Percentiles rank a stretch among this genome's conserved stretches.
Evolutionary conservation across 1,140 invertebrate species (phyloP).

Genomic region (Drosophila sp.): DNA sequence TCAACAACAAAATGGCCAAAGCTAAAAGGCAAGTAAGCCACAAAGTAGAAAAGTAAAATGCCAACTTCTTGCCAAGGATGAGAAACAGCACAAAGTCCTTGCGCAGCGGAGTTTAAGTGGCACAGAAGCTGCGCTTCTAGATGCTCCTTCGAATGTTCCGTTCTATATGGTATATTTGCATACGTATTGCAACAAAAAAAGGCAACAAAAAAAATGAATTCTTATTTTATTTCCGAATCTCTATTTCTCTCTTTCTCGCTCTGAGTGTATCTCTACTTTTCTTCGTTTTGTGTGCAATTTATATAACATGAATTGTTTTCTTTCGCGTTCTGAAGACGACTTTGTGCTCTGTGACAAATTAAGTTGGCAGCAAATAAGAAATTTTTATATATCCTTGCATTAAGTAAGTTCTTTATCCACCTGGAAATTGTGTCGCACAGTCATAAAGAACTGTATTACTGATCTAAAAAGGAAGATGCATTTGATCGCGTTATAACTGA

Average conservation of each 20-base stretch:
- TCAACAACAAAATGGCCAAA: slow-evolving; percentile 76
- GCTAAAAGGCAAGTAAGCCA: slow-evolving; percentile 81
- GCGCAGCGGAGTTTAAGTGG: slow-evolving; percentile 77
- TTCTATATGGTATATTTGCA: slow-evolving; percentile 65
- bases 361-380: slow-evolving; percentile 79
- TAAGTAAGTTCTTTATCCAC: not conserved
- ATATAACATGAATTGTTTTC: slow-evolving; percentile 79
- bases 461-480: not conserved
- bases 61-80: slow-evolving; percentile 65
- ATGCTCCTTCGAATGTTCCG: slow-evolving; percentile 46
- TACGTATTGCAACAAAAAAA: slow-evolving; percentile 68
- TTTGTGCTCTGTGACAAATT: slow-evolving; percentile 80
- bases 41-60: slow-evolving; percentile 81
- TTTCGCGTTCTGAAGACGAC: slow-evolving; percentile 53
- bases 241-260: slow-evolving; percentile 16
- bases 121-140: slow-evolving; percentile 48
- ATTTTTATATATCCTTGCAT: slow-evolving; percentile 49
- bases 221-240: slow-evolving; percentile 33
- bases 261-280: slow-evolving; percentile 17
- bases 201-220: slow-evolving; percentile 27
- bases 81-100: slow-evolving; percentile 53
- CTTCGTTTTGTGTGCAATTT: slow-evolving; percentile 70
- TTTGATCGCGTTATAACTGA: no score
- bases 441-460: slow-evolving; percentile 5
- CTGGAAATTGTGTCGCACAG: not conserved